Evolutionary conservation across 2,113 vertebrate species (phyloP).

Genomic region (Galbula dea): DNA sequence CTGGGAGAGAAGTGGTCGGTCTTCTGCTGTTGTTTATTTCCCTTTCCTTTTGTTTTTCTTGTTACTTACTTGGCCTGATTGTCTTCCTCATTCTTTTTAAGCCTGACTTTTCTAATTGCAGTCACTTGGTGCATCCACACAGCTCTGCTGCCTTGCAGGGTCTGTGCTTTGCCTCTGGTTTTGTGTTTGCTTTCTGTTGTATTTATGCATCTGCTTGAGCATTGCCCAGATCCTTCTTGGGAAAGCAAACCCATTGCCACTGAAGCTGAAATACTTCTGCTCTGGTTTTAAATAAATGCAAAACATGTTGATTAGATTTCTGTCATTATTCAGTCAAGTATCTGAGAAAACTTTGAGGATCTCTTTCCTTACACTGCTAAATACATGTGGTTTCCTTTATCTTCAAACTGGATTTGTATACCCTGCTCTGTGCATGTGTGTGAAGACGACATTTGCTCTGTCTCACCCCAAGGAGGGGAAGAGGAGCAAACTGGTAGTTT

Average conservation of each 20-base stretch:
- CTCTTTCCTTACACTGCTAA: not conserved
- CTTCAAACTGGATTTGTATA: not conserved
- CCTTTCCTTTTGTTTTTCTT: not conserved
- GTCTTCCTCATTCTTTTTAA: not conserved
- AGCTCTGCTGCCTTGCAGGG: fast-evolving
- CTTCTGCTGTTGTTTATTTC: not conserved
- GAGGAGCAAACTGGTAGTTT: not conserved
- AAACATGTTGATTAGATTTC: not conserved
- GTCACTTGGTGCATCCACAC: not conserved
- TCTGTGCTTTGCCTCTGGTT: not conserved
- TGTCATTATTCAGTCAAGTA: not conserved
- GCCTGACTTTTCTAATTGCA: not conserved
- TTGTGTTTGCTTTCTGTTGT: not conserved
- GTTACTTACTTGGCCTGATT: not conserved
- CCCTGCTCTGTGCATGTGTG: fast-evolving
- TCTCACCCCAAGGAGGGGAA: not conserved
- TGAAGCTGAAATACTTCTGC: not conserved
- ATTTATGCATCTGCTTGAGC: not conserved
- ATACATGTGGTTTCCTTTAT: not conserved
- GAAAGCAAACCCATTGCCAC: not conserved
- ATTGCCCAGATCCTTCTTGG: not conserved
- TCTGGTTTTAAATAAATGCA: not conserved
- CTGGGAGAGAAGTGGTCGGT: not conserved
- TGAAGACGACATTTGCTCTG: not conserved
- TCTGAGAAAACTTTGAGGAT: not conserved